Percentiles rank a stretch among this genome's conserved stretches.
These are phyloP conservation scores for Phymatocera aterrima DNA, from an alignment of 2,888 invertebrate genomes.

Conservation along the genomic window DNA sequence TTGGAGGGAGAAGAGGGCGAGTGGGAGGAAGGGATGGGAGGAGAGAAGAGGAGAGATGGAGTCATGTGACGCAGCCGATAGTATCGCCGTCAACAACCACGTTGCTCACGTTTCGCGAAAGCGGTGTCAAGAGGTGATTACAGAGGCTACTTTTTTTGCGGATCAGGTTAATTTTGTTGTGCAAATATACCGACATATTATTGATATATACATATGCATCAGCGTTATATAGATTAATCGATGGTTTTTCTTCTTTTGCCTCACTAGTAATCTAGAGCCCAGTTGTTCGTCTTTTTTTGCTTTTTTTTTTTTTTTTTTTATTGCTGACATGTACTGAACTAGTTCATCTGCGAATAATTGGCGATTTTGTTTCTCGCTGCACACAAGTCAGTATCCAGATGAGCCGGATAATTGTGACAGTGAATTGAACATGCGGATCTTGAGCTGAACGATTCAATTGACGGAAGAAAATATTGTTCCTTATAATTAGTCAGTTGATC, in stretches of 20 bases:
- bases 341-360: too few species aligned
- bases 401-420: too few species aligned
- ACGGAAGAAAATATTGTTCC: not conserved
- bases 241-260: too few species aligned
- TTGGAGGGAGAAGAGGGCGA: not conserved
- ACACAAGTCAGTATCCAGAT: too few species aligned
- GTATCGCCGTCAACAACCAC: constrained; percentile 14
- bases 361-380: too few species aligned
- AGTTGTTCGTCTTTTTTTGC: too few species aligned
- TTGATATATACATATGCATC: not conserved
- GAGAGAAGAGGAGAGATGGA: not conserved
- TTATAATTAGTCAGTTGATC: not conserved
- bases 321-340: too few species aligned
- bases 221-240: too few species aligned
- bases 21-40: not conserved
- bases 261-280: too few species aligned
- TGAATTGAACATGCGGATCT: too few species aligned
- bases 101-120: not conserved
- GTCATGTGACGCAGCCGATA: constrained; percentile 33
- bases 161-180: not conserved
- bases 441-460: not conserved
- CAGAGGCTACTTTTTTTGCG: not conserved
- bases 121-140: not conserved
- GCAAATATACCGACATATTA: too few species aligned
- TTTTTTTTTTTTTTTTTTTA: too few species aligned